Evolutionary conservation across 2,888 invertebrate species (phyloP).

Genomic region (Meganola albula): DNA sequence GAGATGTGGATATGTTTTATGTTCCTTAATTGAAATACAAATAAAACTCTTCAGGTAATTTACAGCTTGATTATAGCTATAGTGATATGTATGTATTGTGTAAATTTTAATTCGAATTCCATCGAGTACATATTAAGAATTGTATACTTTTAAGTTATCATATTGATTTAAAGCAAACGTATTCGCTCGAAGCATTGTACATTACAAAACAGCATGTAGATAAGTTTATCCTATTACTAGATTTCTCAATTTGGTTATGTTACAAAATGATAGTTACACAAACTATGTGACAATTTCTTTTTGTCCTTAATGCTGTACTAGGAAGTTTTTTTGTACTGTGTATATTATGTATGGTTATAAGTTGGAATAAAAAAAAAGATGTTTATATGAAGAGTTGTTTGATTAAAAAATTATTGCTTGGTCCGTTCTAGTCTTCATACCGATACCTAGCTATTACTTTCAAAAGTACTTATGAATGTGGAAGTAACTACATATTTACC

Average conservation of each 20-base stretch:
- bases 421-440: no score
- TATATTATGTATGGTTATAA: constrained; percentile 89
- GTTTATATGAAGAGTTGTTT: constrained; percentile 69
- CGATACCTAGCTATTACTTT: no score
- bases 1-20: constrained; percentile 76
- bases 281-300: constrained; percentile 72
- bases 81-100: constrained; percentile 76
- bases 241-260: constrained; percentile 74
- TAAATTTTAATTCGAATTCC: constrained; percentile 77
- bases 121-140: constrained; percentile 77
- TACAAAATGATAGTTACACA: constrained; percentile 63
- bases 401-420: no score
- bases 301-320: constrained; percentile 76
- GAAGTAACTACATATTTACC: no score
- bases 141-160: constrained; percentile 75
- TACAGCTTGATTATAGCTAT: constrained; percentile 74
- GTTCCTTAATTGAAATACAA: constrained; percentile 77
- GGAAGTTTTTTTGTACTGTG: constrained; percentile 89
- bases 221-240: constrained; percentile 75
- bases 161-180: constrained; percentile 69
- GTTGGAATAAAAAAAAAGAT: constrained; percentile 76
- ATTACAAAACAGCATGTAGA: constrained; percentile 73
- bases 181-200: constrained; percentile 77
- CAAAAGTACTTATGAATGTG: no score
- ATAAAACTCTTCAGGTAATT: constrained; percentile 71